Evolutionary conservation across 2,888 invertebrate genomes (phyloP), one percentile per base, ranked within the genome.

Genomic region (Dorcus parallelipipedus): DNA sequence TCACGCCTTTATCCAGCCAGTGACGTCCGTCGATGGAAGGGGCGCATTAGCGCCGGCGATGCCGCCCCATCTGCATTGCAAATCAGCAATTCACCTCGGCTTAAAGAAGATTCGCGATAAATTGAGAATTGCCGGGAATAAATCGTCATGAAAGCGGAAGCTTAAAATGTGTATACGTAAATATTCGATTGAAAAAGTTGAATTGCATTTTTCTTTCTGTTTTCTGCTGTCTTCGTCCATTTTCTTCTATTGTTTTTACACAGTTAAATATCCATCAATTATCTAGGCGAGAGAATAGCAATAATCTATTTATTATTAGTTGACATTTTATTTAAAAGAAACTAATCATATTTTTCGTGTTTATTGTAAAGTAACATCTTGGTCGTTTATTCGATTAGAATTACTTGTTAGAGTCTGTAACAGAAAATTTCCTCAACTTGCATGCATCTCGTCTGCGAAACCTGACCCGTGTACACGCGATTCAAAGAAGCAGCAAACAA

Each of bases 1-100:
- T 73, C 73, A 69, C 60, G 68, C 63, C 56, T 67, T 65, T 67
- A 71, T 71, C 69, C 70, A 69, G 64, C 63, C 64, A 61, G 67
- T 63, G 63, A 61, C 67, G 63, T 61, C 63, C 40, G 57, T 60
- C 56, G 59, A 61, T 54, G 56, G 59, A 63, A 61, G 63, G 67
- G 63, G 63, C 61, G 65, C 63, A 64, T 67, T 65, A 67, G 63
- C 47, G 38, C 33, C 48, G 48, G 6, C 65, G 64, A 61, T 65
- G 40, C 23, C 64, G 64, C 64, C 65, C 64, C 70, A 74, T 74
- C 72, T 73, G 73, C 71, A 74, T 71, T 74, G 74, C 74, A 73
- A 74, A 74, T 74, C 68, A 71, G 73, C 72, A 71, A 73, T 72
- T 71, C 73, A 71, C 64, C 64, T 60, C 63, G 71, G 72, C 71